Percentiles rank a stretch among this genome's conserved stretches.
Conservation (phyloP, 2,888 invertebrate genomes). For the Microchrysa polita region DNA sequence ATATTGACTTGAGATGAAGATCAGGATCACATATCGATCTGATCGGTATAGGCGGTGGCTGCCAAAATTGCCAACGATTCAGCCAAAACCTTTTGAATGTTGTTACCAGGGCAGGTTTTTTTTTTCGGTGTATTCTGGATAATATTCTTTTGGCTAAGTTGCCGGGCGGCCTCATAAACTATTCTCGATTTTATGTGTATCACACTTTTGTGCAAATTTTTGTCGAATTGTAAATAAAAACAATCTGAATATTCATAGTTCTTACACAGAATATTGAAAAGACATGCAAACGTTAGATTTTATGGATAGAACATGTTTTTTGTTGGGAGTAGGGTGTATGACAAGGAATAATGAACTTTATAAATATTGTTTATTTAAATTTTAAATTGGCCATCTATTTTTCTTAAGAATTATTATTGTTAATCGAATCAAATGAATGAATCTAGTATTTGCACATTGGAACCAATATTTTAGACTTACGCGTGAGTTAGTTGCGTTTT, state of each 20-base stretch:
- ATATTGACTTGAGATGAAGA: neutral
- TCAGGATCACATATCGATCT: neutral
- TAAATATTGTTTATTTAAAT: too few species aligned
- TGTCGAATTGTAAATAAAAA: slow-evolving; percentile 15
- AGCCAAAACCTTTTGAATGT: neutral
- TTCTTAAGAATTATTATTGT: too few species aligned
- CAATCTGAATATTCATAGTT: slow-evolving; percentile 20
- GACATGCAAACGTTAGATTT: too few species aligned
- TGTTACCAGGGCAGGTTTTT: slow-evolving; percentile 10
- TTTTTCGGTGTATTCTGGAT: neutral
- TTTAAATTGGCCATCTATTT: too few species aligned
- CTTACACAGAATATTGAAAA: neutral
- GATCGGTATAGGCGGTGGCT: neutral
- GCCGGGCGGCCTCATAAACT: neutral
- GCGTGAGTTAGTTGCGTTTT: too few species aligned
- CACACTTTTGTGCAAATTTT: neutral
- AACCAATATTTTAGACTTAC: too few species aligned
- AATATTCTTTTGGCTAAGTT: neutral
- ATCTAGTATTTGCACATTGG: too few species aligned
- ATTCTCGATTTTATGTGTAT: slow-evolving; percentile 13
- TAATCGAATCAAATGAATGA: too few species aligned
- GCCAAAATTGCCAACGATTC: neutral
- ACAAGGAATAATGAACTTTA: too few species aligned
- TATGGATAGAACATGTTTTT: too few species aligned
- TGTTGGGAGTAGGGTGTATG: too few species aligned